Evolutionary conservation across 2,797 vertebrate genomes (phyloP), one percentile per base, ranked within the genome.

Genomic region (Epinephelus awoara): DNA sequence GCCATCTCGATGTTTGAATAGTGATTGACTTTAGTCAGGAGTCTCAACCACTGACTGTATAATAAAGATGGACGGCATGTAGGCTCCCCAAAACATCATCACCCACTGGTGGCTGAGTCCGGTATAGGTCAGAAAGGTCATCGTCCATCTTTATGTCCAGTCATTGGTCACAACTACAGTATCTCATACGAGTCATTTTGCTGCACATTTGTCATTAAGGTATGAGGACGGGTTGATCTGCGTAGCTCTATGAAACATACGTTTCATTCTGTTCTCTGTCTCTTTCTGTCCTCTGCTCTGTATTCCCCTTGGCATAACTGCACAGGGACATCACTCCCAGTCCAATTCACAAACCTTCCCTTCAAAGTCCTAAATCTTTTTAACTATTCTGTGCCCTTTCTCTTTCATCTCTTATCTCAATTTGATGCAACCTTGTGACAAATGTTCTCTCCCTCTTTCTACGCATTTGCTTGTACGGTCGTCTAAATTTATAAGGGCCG

Each of bases 291-390:
- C 42, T 51, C 66, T 54, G 25, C 42, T 72, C 38, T 42, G 8
- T 46, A 56, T 71, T 71, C 64, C 78, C 69, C 6, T 51, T 17
- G 8, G 44, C 14, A 25, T 34, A 50, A 44, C 67, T 78, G 23
- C 57, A 52, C 21, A 46, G 68, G 54, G 58, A 80, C 44, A 73
- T 73, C 18, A 67, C 50, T 80, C 73, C 52, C 49, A 38, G 23
- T 76, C 64, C 44, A 77, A 56, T 72, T 85, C 66, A 34, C 64
- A 72, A 58, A 56, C 17, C n/a, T 13, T 54, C 34, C n/a, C 18
- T 47, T 78, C 10, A 29, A 63, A 72, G 50, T 49, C 46, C 51
- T 56, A 49, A 65, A 82, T 80, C 75, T 46, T 40, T 80, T 73
- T 61, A 70, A 85, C 59, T 14, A 17, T 59, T 74, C n/a, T 56